Base-by-base conservation (phyloP, 2,113 vertebrate species). In the Urocynchramus pylzowi region DNA sequence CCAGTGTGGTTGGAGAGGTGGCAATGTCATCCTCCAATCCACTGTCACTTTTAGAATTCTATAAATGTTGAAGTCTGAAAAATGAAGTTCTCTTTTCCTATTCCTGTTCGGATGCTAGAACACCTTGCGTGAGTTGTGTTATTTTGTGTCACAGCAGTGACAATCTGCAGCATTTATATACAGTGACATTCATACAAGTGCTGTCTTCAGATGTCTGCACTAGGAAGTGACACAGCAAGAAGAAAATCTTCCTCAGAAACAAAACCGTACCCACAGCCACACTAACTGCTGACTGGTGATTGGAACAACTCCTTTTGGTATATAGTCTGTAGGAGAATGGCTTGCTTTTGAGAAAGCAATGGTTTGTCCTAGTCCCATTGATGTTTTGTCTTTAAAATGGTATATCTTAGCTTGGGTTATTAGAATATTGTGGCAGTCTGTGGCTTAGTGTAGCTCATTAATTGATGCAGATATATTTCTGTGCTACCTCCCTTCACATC, bases 381-480 rank as follows among this genome's bases (percentile, higher is more conserved):
- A n/a, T 84, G 47, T 75, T 97, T 95, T 94, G 69, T 56, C 71
- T 89, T 95, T 93, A 53, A 84, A 91, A 79, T 78, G 41, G 45
- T 88, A 2, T 67, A 20, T 73, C 10, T 79, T 75, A 87, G 41
- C 56, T 87, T 93, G 81, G 16, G 7, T 63, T 79, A 10, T 87
- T 57, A 76, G 57, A 71, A 30, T 81, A 44, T 35, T 69, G 31
- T 69, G 83, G 41, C 63, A 54, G 27, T 42, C 60, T 78, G 42
- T 86, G 57, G 69, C 84, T 68, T 79, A 8, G 41, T 47, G 27
- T 8, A 41, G 59, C 56, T 97, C 64, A 59, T 57, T 63, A 47
- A 69, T 61, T 95, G 16, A 13, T 71, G 44, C 45, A 91, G 26
- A 30, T 82, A 7, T 4, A 22, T 65, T 96, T 95, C 74, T 47